Evolutionary conservation across 92 coral and sea anemone species (phyloP).

Genomic region (Pocillopora meandrina): DNA sequence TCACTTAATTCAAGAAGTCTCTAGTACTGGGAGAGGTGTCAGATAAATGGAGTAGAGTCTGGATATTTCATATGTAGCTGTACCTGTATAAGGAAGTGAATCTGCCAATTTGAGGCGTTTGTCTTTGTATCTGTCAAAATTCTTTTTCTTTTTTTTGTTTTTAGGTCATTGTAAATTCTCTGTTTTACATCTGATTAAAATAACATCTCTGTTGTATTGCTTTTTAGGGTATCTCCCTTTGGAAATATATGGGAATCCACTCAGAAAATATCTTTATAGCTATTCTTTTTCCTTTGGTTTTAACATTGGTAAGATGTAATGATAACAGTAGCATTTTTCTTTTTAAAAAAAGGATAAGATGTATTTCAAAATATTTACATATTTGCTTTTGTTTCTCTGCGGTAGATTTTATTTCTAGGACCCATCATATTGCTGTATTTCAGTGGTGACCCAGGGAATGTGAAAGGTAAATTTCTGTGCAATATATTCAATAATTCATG

Average conservation of each 20-base stretch:
- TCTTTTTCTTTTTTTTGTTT: too few relatives aligned
- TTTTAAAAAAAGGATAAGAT: neutral
- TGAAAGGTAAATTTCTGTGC: conserved; percentile 30
- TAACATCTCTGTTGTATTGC: neutral
- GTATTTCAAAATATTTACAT: neutral
- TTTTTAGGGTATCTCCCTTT: conserved; percentile 58
- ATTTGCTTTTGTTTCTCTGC: neutral
- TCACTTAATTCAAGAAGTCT: too few relatives aligned
- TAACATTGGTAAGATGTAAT: conserved; percentile 78
- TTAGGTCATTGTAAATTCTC: too few relatives aligned
- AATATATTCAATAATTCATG: neutral
- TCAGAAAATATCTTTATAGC: conserved; percentile 61
- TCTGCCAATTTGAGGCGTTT: too few relatives aligned
- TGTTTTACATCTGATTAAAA: neutral
- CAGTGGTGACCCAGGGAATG: conserved; percentile 49
- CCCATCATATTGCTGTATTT: conserved; percentile 74
- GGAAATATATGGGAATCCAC: conserved; percentile 87
- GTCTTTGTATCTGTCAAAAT: too few relatives aligned
- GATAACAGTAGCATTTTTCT: neutral
- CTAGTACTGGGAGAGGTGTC: too few relatives aligned
- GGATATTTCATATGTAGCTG: too few relatives aligned
- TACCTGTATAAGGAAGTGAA: too few relatives aligned
- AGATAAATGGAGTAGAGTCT: too few relatives aligned
- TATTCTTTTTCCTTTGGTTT: conserved; percentile 65
- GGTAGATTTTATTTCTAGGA: conserved; percentile 84